These are phyloP conservation scores for Lycophotia porphyrea DNA, from an alignment of 2,888 invertebrate species.

Conservation along the genomic window DNA sequence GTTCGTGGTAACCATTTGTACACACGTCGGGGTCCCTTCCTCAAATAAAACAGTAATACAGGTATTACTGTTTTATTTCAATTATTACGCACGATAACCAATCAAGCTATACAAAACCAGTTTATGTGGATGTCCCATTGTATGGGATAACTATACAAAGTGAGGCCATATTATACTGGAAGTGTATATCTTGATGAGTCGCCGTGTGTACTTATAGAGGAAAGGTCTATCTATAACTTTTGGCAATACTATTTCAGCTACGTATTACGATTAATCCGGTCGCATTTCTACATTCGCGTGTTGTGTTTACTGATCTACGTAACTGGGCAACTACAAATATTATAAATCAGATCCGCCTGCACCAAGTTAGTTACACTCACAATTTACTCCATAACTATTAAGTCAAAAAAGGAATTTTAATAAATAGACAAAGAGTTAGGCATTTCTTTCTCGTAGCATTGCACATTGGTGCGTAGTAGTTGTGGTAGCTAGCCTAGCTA, in stretches of 20 bases:
- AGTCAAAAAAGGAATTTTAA: not conserved
- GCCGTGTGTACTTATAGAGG: too few relatives aligned
- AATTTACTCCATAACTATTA: constrained; percentile 4
- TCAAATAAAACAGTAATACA: too few relatives aligned
- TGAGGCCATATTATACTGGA: too few relatives aligned
- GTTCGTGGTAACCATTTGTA: too few relatives aligned
- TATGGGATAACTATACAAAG: too few relatives aligned
- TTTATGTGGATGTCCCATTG: too few relatives aligned
- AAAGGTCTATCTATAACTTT: not conserved
- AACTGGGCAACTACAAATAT: constrained; percentile 10
- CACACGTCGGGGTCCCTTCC: too few relatives aligned
- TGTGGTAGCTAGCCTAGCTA: not conserved
- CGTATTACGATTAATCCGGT: not conserved
- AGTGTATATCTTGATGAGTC: too few relatives aligned
- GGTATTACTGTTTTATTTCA: too few relatives aligned
- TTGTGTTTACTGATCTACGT: not conserved
- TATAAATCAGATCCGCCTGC: constrained; percentile 19
- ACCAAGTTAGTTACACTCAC: constrained; percentile 16
- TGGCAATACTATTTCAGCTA: not conserved
- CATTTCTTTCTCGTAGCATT: not conserved
- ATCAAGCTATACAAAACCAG: too few relatives aligned
- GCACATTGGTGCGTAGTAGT: not conserved
- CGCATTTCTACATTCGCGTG: not conserved
- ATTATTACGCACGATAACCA: too few relatives aligned
- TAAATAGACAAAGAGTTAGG: not conserved